phyloP scores from a whole-genome alignment of 2,888 invertebrate species.

The Drosophila neotestacea region DNA sequence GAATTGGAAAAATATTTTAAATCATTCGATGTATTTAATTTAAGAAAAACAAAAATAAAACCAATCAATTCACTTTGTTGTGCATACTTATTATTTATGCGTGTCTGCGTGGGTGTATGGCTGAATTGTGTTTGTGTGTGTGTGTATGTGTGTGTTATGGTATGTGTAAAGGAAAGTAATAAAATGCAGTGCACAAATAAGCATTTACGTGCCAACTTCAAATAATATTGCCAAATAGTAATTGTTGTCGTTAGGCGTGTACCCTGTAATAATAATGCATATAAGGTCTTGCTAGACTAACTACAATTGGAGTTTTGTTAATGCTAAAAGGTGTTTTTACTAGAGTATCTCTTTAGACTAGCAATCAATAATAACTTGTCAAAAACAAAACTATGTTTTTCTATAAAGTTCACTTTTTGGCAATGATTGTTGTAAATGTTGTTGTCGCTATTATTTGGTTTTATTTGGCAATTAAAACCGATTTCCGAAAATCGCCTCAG shows the following conservation, averaged over 20 bases:
- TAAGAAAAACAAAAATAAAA: constrained; percentile 32
- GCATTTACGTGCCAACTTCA: constrained; percentile 59
- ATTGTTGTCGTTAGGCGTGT: constrained; percentile 27
- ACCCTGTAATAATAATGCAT: not conserved
- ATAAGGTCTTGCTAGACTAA: not conserved
- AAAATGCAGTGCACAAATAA: constrained; percentile 61
- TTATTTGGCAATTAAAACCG: constrained; percentile 79
- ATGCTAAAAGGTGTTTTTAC: not conserved
- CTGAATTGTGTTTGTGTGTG: not conserved
- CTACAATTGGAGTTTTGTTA: not conserved
- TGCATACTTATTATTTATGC: constrained; percentile 39
- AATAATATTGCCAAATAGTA: constrained; percentile 50
- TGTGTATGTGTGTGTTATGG: constrained; percentile 11
- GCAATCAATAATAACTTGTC: not conserved
- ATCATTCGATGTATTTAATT: constrained; percentile 49
- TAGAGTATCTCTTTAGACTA: not conserved
- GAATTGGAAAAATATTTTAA: constrained; percentile 45
- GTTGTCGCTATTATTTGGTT: constrained; percentile 66
- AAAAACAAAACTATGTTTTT: constrained; percentile 66
- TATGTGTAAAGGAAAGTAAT: constrained; percentile 52
- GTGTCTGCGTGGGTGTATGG: not conserved
- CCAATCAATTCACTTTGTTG: constrained; percentile 53
- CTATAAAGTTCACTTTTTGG: constrained; percentile 55
- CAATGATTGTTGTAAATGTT: constrained; percentile 56
- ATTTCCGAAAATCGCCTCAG: constrained; percentile 70